Evolutionary conservation across 1,140 invertebrate species (phyloP).

Genomic region (Drosophila virilis): DNA sequence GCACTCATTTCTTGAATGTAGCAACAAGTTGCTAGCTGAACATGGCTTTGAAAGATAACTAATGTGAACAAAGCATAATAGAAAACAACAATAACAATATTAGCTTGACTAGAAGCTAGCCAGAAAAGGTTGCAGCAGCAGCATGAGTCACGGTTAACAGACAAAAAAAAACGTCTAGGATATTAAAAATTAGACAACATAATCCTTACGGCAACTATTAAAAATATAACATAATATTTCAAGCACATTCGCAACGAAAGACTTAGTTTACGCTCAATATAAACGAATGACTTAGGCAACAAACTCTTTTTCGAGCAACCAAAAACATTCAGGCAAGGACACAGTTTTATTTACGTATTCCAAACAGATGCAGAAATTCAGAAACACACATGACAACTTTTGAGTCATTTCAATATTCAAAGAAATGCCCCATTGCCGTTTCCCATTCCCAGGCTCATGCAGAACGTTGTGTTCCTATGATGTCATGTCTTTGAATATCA

Average conservation of each 20-base stretch:
- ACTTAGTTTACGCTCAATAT: too few species aligned
- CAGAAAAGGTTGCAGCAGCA: slow-evolving; percentile 16
- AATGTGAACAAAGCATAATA: slow-evolving; percentile 15
- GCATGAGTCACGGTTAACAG: slow-evolving; percentile 18
- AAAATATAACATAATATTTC: too few species aligned
- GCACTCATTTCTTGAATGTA: slow-evolving; percentile 49
- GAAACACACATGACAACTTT: slow-evolving; percentile 41
- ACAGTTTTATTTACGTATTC: slow-evolving; percentile 2
- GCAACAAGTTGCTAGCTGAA: slow-evolving; percentile 21
- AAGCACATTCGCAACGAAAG: too few species aligned
- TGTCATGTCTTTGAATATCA: slow-evolving; percentile 61
- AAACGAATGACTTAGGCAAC: slow-evolving; percentile 44
- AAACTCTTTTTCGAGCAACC: slow-evolving; percentile 9
- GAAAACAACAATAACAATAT: not conserved
- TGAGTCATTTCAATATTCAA: slow-evolving; percentile 64
- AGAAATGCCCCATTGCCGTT: slow-evolving; percentile 70
- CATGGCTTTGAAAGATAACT: slow-evolving; percentile 24
- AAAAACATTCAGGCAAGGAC: slow-evolving; percentile 22
- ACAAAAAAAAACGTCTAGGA: not conserved
- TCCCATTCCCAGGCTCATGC: slow-evolving; percentile 39
- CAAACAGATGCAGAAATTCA: not conserved
- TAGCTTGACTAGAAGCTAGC: slow-evolving; percentile 9
- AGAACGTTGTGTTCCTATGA: slow-evolving; percentile 58
- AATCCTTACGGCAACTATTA: not conserved
- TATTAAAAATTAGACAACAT: not conserved